A percentile compares a stretch with the other conserved stretches of the same genome.
Evolutionary conservation across 2,888 invertebrate genomes (phyloP).

Genomic region (Papilio demoleus): DNA sequence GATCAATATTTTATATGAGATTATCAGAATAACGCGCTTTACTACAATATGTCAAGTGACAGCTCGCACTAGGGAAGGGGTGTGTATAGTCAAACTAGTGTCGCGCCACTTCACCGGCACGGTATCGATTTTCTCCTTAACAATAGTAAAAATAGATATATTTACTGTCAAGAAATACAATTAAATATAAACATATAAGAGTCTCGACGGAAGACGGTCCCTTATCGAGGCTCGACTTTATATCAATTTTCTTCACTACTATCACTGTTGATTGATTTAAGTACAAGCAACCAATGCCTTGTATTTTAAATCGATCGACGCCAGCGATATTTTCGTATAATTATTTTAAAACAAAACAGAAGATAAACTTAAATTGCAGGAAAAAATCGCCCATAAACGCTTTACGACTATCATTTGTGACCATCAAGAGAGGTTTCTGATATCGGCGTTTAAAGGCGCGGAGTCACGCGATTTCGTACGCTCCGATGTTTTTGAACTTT

Average conservation of each 20-base stretch:
- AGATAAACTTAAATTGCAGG: conserved; percentile 34
- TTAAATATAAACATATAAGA: too few species aligned
- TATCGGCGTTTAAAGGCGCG: conserved; percentile 60
- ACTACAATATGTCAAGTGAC: too few species aligned
- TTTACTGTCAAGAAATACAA: too few species aligned
- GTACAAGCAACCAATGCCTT: not conserved
- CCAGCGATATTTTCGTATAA: not conserved
- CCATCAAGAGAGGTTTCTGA: conserved; percentile 52
- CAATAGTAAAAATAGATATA: too few species aligned
- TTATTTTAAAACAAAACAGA: conserved; percentile 8
- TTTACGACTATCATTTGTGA: conserved; percentile 45
- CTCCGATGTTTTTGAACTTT: conserved; percentile 66
- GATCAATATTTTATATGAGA: too few species aligned
- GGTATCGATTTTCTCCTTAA: too few species aligned
- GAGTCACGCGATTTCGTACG: conserved; percentile 72
- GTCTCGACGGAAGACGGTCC: too few species aligned
- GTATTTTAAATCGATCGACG: conserved; percentile 10
- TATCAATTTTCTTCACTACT: not conserved
- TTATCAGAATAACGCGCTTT: too few species aligned
- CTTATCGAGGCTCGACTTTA: too few species aligned
- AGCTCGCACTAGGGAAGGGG: too few species aligned
- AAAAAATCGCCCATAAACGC: conserved; percentile 38
- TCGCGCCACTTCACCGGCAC: too few species aligned
- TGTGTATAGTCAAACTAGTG: too few species aligned
- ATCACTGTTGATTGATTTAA: not conserved